These are phyloP conservation scores for Ditula angustiorana DNA, from an alignment of 2,888 invertebrate species.

Conservation along the genomic window DNA sequence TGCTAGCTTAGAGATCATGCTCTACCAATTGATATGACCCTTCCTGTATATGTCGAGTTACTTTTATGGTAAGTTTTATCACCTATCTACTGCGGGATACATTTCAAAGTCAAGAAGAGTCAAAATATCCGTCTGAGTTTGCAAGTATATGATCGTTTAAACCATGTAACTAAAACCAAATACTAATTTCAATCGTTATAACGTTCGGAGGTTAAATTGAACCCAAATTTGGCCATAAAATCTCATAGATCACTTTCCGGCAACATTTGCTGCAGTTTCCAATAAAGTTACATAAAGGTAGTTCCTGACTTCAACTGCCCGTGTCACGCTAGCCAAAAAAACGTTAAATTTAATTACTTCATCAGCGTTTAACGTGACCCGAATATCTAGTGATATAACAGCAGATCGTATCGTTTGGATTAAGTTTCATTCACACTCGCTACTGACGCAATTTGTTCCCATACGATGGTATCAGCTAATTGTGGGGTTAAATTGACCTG, in stretches of 20 bases:
- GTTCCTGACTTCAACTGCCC: conserved; percentile 26
- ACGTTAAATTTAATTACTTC: conserved; percentile 46
- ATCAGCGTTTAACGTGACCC: conserved; percentile 44
- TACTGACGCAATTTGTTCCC: conserved; percentile 64
- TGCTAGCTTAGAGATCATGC: too few relatives aligned
- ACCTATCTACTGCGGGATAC: too few relatives aligned
- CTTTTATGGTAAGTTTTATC: too few relatives aligned
- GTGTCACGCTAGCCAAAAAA: conserved; percentile 31
- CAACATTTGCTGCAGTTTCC: conserved; percentile 5
- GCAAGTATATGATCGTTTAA: too few relatives aligned
- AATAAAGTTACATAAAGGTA: conserved; percentile 33
- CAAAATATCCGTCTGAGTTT: too few relatives aligned
- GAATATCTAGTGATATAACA: conserved; percentile 48
- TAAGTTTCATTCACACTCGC: conserved; percentile 69
- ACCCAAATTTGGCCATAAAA: background rate
- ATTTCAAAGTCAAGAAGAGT: too few relatives aligned
- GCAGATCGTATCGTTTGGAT: conserved; percentile 56
- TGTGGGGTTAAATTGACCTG: conserved; percentile 37
- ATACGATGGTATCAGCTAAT: conserved; percentile 51
- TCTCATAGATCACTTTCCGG: background rate
- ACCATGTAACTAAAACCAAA: too few relatives aligned
- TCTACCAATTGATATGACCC: too few relatives aligned
- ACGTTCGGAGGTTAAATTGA: too few relatives aligned
- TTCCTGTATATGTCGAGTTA: too few relatives aligned
- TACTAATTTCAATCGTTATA: too few relatives aligned